Percentiles rank a stretch among this genome's conserved stretches.
These are phyloP conservation scores for Rhabdomys pumilio DNA, from an alignment of 2,797 vertebrate genomes.

Conservation along the genomic window DNA sequence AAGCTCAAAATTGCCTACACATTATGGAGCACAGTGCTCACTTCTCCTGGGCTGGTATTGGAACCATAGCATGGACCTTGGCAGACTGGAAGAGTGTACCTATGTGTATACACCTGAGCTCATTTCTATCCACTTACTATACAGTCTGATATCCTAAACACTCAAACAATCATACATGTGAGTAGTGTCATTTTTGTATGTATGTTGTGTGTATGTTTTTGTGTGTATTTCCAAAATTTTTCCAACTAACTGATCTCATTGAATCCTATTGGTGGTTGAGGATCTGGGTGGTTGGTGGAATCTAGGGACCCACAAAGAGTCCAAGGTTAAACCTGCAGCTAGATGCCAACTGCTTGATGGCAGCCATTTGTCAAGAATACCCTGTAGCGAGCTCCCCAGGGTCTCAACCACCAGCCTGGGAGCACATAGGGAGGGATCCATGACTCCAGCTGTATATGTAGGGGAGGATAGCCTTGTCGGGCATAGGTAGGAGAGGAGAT, in stretches of 20 bases:
- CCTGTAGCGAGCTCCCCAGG: too few relatives aligned
- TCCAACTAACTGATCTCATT: neutral
- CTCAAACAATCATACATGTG: neutral
- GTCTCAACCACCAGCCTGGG: too few relatives aligned
- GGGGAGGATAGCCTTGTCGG: too few relatives aligned
- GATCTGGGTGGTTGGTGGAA: neutral
- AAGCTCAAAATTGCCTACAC: neutral
- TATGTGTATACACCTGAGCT: neutral
- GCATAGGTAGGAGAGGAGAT: too few relatives aligned
- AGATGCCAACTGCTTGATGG: neutral
- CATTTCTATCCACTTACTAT: neutral
- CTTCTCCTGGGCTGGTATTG: neutral
- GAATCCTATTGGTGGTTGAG: neutral
- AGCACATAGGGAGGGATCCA: too few relatives aligned
- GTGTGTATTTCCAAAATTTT: constrained; percentile 36
- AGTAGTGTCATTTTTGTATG: neutral
- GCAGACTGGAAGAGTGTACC: neutral
- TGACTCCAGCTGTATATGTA: too few relatives aligned
- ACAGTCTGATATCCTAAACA: neutral
- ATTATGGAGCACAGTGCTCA: neutral
- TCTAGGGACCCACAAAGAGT: neutral
- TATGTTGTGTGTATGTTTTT: neutral
- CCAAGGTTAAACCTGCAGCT: neutral
- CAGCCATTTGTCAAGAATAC: neutral
- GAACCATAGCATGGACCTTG: neutral